Evolutionary conservation across 2,888 invertebrate genomes (phyloP).

Genomic region (Drosophila pseudotalamancana): DNA sequence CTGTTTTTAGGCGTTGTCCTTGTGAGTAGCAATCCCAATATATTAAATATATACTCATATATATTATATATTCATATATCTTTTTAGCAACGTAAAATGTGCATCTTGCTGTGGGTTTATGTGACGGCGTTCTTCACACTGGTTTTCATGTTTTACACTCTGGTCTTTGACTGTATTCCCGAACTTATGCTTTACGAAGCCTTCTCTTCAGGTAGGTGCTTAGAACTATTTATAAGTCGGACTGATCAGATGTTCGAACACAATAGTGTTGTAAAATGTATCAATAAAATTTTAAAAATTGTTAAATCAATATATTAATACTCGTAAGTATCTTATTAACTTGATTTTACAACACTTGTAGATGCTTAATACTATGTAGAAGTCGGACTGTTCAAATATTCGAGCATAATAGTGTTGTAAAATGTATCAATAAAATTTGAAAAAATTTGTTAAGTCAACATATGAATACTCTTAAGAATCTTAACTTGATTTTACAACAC

Average conservation of each 20-base stretch:
- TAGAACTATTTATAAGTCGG: not conserved
- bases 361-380: too few relatives aligned
- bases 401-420: not conserved
- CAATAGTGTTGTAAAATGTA: not conserved
- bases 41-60: not conserved
- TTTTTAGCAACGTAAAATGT: slow-evolving; percentile 31
- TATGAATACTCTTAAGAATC: too few relatives aligned
- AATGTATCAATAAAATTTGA: not conserved
- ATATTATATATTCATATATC: not conserved
- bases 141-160: slow-evolving; percentile 22
- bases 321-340: too few relatives aligned
- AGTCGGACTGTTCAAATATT: not conserved
- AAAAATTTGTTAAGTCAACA: too few relatives aligned
- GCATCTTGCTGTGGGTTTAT: slow-evolving; percentile 46
- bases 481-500: not conserved
- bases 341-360: not conserved
- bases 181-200: slow-evolving; percentile 17
- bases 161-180: slow-evolving; percentile 12
- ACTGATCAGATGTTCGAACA: not conserved
- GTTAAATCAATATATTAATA: too few relatives aligned
- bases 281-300: not conserved
- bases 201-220: slow-evolving; percentile 23
- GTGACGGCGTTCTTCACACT: not conserved
- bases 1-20: slow-evolving; percentile 19
- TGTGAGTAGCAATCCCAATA: slow-evolving; percentile 25